Evolutionary conservation across 2,888 invertebrate genomes (phyloP).

Genomic region (Ophion ventricosus): DNA sequence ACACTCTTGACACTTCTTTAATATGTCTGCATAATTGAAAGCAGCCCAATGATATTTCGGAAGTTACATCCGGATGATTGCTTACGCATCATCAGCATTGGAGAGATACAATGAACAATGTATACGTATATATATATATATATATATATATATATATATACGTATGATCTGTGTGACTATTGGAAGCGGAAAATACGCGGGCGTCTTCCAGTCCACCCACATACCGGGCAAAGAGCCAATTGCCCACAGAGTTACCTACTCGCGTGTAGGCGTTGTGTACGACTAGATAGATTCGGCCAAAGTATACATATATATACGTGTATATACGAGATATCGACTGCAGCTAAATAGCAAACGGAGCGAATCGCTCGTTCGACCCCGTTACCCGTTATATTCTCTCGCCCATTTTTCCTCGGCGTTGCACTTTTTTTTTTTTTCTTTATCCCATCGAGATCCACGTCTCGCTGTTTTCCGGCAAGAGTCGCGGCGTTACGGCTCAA

Average conservation of each 20-base stretch:
- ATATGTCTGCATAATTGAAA: too few species aligned
- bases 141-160: too few species aligned
- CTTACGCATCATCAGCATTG: conserved; percentile 47
- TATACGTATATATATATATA: neutral
- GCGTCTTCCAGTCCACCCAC: conserved; percentile 22
- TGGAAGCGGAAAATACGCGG: conserved; percentile 20
- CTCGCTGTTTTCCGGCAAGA: neutral
- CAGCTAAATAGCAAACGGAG: conserved; percentile 63
- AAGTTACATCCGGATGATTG: neutral
- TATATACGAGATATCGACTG: conserved; percentile 62
- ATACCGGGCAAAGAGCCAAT: conserved; percentile 57
- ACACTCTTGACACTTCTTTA: too few species aligned
- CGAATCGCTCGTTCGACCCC: conserved; percentile 58
- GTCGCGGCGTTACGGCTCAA: neutral
- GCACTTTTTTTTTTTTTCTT: conserved; percentile 10
- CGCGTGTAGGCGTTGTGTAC: conserved; percentile 7
- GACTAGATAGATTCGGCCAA: conserved; percentile 28
- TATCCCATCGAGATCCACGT: conserved; percentile 7
- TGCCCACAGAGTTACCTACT: conserved; percentile 35
- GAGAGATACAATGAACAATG: neutral
- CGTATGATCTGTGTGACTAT: conserved; percentile 7
- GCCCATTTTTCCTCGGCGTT: conserved; percentile 48
- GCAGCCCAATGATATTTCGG: neutral
- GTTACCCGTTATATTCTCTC: conserved; percentile 44
- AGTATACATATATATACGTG: neutral